Base-by-base conservation (phyloP, 2,888 invertebrate genomes). In the Acrobasis consociella region DNA sequence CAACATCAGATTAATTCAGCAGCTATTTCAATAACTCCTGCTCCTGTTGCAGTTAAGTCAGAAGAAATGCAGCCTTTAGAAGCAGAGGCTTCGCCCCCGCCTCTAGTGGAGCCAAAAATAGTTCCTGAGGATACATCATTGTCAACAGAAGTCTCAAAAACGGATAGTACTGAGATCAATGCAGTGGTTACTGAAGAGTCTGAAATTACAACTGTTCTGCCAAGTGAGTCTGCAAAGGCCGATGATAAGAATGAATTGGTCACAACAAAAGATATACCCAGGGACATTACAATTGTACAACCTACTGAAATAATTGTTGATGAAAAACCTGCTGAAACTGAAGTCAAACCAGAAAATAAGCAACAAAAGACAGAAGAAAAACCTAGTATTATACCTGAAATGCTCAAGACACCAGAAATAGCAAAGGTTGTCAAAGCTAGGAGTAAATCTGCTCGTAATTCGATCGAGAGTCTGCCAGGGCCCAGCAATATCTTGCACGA, bases 401-500 rank as follows among this genome's bases (percentile, higher is more conserved):
- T 65, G 42, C 55, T 66, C n/a, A 75, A 75, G 67, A 53, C 62
- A 0, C 67, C 70, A 31, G 71, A 73, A 67, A 62, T 64, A 11
- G 38, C 62, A 8, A 81, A 75, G 60, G 70, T 75, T 10, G 66
- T 66, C 0, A 81, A 80, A 64, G 78, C 75, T 55, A 72, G 74
- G n/a, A 69, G 64, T 39, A 87, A 88, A 73, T 83, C 86, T 0
- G 77, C 81, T 37, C 78, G 88, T 11, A 83, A 79, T 62, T 87
- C 87, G 0, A 77, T 80, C 0, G 87, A 86, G 68, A 78, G 69
- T 64, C 78, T 79, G 55, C 79, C 91, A 0, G 91, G 91, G 1
- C 89, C 92, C 0, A 91, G 91, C 69, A 86, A 80, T 64, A 74
- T 77, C 1, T 69, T 92, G 3, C 77, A 76, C 38, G 93, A 94